A percentile compares a stretch with the other conserved stretches of the same genome.
phyloP scores from a whole-genome alignment of 30 jellyfish, hydroid and myxozoan species.

The Cassiopea andromeda region DNA sequence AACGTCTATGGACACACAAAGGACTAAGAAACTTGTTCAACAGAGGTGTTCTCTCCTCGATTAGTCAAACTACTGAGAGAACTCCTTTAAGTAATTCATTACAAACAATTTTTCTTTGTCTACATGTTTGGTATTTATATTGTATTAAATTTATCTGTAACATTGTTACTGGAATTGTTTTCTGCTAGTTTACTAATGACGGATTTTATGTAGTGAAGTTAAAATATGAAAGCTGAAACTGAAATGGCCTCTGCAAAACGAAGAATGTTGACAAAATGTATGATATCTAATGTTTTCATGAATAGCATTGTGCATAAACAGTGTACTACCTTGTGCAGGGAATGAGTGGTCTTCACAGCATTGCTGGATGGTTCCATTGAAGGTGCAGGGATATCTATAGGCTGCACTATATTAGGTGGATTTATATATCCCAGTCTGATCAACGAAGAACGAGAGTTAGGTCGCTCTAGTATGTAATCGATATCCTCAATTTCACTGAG shows the following conservation, averaged over 20 bases:
- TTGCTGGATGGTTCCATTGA: not conserved
- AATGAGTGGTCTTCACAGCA: not conserved
- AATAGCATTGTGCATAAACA: not conserved
- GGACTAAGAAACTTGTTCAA: too few species aligned
- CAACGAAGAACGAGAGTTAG: not conserved
- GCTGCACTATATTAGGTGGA: conserved; percentile 1
- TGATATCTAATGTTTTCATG: not conserved
- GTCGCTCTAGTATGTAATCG: not conserved
- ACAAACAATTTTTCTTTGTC: too few species aligned
- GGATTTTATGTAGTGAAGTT: too few species aligned
- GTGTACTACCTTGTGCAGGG: conserved; percentile 18
- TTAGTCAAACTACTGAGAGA: too few species aligned
- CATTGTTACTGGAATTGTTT: too few species aligned
- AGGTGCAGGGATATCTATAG: not conserved
- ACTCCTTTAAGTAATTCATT: too few species aligned
- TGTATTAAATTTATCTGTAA: too few species aligned
- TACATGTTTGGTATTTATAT: too few species aligned
- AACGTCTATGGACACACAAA: too few species aligned
- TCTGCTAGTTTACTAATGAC: too few species aligned
- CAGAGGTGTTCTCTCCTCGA: too few species aligned
- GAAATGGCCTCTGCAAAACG: not conserved
- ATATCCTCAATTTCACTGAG: conserved; percentile 3
- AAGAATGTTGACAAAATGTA: not conserved
- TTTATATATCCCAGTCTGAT: not conserved
- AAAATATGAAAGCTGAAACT: too few species aligned